Percentiles rank a stretch among this genome's conserved stretches.
Conservation (phyloP, 2,888 invertebrate species). For the Drosophila leonis region DNA sequence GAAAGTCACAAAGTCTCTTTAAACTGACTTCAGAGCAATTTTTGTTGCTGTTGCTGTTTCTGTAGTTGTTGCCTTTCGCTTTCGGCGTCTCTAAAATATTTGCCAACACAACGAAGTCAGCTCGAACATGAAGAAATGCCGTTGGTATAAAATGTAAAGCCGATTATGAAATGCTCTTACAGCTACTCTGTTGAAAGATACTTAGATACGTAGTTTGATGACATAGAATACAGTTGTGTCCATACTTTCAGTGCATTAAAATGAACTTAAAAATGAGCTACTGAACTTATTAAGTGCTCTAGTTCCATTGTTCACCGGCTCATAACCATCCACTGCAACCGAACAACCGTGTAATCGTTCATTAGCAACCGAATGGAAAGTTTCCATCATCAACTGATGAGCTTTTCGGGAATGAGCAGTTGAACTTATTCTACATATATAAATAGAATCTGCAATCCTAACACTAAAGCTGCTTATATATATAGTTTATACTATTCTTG, state of each 20-base stretch:
- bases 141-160: background rate
- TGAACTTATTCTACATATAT: too few species aligned
- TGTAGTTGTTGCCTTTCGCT: conserved; percentile 44
- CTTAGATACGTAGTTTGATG: background rate
- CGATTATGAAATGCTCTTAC: conserved; percentile 9
- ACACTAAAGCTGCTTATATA: background rate
- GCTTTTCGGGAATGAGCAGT: too few species aligned
- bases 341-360: too few species aligned
- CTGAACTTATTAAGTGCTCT: background rate
- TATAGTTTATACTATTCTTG: background rate
- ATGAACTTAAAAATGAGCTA: too few species aligned
- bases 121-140: conserved; percentile 11
- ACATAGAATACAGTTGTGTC: background rate
- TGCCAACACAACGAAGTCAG: conserved; percentile 53
- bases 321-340: too few species aligned
- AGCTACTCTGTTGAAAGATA: background rate
- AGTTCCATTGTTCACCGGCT: too few species aligned
- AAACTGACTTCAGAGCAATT: conserved; percentile 34
- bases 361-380: too few species aligned
- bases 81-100: conserved; percentile 60
- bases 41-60: conserved; percentile 15
- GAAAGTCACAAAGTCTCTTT: conserved; percentile 65
- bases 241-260: background rate
- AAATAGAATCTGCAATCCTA: background rate
- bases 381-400: background rate